A percentile compares a stretch with the other conserved stretches of the same genome.
phyloP scores from a whole-genome alignment of 2,888 invertebrate genomes.

The Cheilosia grossa region DNA sequence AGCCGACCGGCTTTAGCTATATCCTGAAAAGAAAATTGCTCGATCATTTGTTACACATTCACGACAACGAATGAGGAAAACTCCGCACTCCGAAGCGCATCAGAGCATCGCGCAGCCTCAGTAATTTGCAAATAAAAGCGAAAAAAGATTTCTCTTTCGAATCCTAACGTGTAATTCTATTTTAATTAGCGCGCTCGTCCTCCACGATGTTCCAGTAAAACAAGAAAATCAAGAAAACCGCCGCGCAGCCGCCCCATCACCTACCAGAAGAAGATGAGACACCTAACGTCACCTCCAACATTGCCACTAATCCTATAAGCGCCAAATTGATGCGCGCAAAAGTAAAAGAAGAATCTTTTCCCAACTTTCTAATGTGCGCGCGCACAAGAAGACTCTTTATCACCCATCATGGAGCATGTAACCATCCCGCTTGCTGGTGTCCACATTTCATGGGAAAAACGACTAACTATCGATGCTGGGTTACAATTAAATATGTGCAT shows the following conservation, averaged over 20 bases:
- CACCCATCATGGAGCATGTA: slow-evolving; percentile 9
- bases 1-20: neutral
- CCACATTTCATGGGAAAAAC: slow-evolving; percentile 35
- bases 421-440: slow-evolving; percentile 6
- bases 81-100: neutral
- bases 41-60: slow-evolving; percentile 26
- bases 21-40: slow-evolving; percentile 48
- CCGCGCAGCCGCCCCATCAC: neutral
- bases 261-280: slow-evolving; percentile 24
- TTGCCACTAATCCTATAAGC: slow-evolving; percentile 55
- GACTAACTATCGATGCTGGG: slow-evolving; percentile 37
- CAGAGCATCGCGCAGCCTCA: neutral
- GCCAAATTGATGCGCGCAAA: slow-evolving; percentile 48
- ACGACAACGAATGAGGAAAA: slow-evolving; percentile 11
- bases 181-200: slow-evolving; percentile 43
- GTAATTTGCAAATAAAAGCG: slow-evolving; percentile 50
- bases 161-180: slow-evolving; percentile 54
- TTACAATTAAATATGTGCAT: slow-evolving; percentile 34
- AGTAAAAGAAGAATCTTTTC: slow-evolving; percentile 40
- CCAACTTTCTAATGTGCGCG: slow-evolving; percentile 52
- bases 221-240: slow-evolving; percentile 50
- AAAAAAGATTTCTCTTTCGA: slow-evolving; percentile 51
- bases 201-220: slow-evolving; percentile 39
- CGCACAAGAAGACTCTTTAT: slow-evolving; percentile 46
- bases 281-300: slow-evolving; percentile 50